These are phyloP conservation scores for Spinus pinus DNA, from an alignment of 2,797 vertebrate genomes.

Conservation along the genomic window DNA sequence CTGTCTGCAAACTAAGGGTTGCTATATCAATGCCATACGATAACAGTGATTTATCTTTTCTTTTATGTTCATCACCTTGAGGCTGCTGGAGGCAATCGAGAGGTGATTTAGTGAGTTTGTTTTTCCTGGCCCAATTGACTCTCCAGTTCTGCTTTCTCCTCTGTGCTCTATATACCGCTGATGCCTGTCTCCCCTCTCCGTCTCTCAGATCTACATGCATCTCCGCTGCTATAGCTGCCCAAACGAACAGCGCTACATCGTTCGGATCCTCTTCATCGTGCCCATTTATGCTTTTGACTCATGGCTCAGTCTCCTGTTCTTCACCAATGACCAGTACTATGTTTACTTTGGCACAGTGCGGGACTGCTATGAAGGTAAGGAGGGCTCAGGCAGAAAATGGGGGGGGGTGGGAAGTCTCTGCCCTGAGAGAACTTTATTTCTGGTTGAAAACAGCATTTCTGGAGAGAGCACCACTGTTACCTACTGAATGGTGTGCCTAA, in stretches of 20 bases:
- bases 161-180: not conserved
- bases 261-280: constrained; percentile 97
- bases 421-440: not conserved
- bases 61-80: not conserved
- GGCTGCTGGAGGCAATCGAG: not conserved
- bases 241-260: constrained; percentile 95
- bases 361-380: constrained; percentile 96
- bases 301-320: constrained; percentile 98
- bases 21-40: not conserved
- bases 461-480: not conserved
- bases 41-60: not conserved
- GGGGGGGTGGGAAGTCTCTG: not conserved
- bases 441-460: not conserved
- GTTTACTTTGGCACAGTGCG: constrained; percentile 95
- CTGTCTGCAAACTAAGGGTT: not conserved
- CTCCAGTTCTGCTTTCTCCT: not conserved
- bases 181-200: not conserved
- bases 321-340: constrained; percentile 98
- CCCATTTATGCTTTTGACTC: constrained; percentile 98
- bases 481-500: not conserved
- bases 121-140: not conserved
- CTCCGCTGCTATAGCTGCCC: constrained; percentile 94
- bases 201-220: constrained; percentile 95
- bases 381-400: not conserved
- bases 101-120: not conserved